These are phyloP conservation scores for Mesaphorura yosii DNA, from an alignment of 1,140 invertebrate species.

Conservation along the genomic window DNA sequence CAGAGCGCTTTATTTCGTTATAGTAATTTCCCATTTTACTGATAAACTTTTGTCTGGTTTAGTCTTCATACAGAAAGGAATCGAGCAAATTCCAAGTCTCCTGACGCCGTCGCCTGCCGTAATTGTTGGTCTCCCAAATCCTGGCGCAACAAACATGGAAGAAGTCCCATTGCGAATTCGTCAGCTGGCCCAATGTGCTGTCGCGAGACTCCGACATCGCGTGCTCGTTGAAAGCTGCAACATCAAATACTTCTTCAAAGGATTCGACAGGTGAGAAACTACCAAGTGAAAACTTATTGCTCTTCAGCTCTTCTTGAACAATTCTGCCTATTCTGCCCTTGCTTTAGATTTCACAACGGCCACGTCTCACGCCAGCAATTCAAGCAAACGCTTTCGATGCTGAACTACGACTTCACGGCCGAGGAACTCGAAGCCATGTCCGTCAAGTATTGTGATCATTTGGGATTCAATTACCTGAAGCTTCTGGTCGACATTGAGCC, in stretches of 20 bases:
- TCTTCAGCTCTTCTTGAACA: background rate
- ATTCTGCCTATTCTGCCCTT: background rate
- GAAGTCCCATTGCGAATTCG: constrained; percentile 20
- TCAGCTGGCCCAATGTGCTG: constrained; percentile 28
- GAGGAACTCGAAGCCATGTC: constrained; percentile 54
- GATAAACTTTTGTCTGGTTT: background rate
- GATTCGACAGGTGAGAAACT: constrained; percentile 23
- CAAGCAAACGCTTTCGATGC: constrained; percentile 49
- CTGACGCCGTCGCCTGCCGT: constrained; percentile 22
- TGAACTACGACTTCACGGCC: constrained; percentile 48
- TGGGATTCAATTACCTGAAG: constrained; percentile 55
- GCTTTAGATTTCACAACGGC: constrained; percentile 48
- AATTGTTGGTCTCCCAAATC: constrained; percentile 17
- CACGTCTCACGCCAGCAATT: constrained; percentile 54
- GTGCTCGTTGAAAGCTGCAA: constrained; percentile 29
- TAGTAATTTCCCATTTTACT: background rate
- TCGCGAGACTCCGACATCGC: constrained; percentile 23
- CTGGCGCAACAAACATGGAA: constrained; percentile 20
- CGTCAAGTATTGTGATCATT: constrained; percentile 50
- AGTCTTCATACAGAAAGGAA: constrained; percentile 30
- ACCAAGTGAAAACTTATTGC: background rate
- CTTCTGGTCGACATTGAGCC: constrained; percentile 50
- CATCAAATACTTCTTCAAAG: constrained; percentile 31
- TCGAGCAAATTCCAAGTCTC: constrained; percentile 24
- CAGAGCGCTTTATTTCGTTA: background rate